These are phyloP conservation scores for Hippoglossus hippoglossus DNA, from an alignment of 2,797 vertebrate genomes.

Conservation along the genomic window DNA sequence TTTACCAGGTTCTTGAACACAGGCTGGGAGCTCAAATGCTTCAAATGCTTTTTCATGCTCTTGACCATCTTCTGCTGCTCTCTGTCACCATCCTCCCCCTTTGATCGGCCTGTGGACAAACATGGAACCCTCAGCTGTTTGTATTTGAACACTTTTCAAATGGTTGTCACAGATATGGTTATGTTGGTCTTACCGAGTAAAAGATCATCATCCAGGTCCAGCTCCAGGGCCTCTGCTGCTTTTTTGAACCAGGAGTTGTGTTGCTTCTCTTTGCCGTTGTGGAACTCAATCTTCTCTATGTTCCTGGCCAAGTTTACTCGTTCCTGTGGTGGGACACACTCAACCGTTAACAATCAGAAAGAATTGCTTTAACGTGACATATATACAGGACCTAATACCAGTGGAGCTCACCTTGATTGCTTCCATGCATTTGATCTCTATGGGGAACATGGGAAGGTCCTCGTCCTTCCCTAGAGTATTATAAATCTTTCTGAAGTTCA, in stretches of 20 bases:
- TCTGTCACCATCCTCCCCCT: constrained; percentile 84
- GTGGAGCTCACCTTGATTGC: constrained; percentile 88
- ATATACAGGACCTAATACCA: background rate
- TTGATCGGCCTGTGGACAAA: constrained; percentile 79
- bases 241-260: constrained; percentile 96
- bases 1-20: constrained; percentile 89
- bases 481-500: constrained; percentile 95
- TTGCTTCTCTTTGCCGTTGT: constrained; percentile 90
- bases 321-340: constrained; percentile 81
- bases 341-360: constrained; percentile 1
- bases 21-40: constrained; percentile 87
- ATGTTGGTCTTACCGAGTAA: constrained; percentile 84
- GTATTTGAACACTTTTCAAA: constrained; percentile 4
- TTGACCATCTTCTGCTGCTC: constrained; percentile 90
- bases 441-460: constrained; percentile 91
- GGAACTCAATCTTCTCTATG: constrained; percentile 95
- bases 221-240: constrained; percentile 92
- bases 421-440: constrained; percentile 90
- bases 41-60: constrained; percentile 92
- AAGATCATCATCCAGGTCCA: constrained; percentile 93
- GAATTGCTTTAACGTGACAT: background rate
- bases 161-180: background rate
- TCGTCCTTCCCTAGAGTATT: constrained; percentile 91
- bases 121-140: constrained; percentile 2
- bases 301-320: constrained; percentile 89